Conservation (phyloP, 2,113 vertebrate genomes). For the Calonectris borealis region DNA sequence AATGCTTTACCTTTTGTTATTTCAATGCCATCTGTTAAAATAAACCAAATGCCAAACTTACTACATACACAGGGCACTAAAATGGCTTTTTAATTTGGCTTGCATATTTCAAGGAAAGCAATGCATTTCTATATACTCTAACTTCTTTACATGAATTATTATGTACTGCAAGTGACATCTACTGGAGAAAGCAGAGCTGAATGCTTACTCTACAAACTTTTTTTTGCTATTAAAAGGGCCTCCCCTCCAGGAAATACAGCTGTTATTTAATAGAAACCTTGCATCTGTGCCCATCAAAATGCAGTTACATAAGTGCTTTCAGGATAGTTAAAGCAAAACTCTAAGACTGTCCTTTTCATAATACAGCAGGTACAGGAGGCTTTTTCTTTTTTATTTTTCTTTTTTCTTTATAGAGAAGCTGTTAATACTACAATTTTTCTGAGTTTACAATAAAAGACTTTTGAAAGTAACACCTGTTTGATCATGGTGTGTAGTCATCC, state of each 20-base stretch:
- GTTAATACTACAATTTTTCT: neutral
- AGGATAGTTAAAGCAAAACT: neutral
- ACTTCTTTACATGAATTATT: constrained; percentile 77
- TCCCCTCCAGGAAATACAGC: constrained; percentile 6
- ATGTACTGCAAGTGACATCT: constrained; percentile 85
- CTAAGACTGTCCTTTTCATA: neutral
- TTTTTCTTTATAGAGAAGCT: neutral
- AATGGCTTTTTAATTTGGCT: constrained; percentile 50
- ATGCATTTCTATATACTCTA: constrained; percentile 56
- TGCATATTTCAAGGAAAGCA: constrained; percentile 20
- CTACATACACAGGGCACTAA: constrained; percentile 35
- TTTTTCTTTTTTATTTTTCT: neutral
- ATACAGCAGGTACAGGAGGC: neutral
- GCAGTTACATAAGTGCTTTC: neutral
- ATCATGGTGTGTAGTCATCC: neutral
- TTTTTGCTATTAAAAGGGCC: constrained; percentile 39
- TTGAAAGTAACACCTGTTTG: constrained; percentile 20
- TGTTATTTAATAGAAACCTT: constrained; percentile 20
- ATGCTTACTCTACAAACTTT: constrained; percentile 66
- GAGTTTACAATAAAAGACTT: constrained; percentile 20
- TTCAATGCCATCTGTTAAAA: constrained; percentile 74
- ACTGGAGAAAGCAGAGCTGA: constrained; percentile 81
- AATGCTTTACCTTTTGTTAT: constrained; percentile 70
- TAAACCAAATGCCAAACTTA: constrained; percentile 68
- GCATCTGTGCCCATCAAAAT: neutral